A percentile compares a stretch with the other conserved stretches of the same genome.
Conservation (phyloP, 2,113 vertebrate genomes). For the Leptocoma aspasia region DNA sequence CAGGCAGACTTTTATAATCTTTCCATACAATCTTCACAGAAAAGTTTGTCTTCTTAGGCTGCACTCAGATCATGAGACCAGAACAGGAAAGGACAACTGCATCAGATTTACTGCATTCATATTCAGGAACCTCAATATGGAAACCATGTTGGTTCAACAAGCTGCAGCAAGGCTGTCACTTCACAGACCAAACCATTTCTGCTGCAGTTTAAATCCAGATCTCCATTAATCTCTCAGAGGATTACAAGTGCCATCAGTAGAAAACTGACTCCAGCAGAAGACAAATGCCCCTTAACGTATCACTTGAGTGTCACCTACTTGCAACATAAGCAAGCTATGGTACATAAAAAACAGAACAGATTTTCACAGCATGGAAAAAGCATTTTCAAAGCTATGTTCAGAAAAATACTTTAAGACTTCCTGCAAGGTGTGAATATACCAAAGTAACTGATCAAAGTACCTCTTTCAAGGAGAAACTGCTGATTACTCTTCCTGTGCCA, state of each 20-base stretch:
- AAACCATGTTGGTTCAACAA: neutral
- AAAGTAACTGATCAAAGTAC: neutral
- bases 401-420: neutral
- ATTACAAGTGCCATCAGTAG: neutral
- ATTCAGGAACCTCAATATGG: neutral
- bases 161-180: neutral
- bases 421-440: neutral
- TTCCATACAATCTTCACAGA: conserved; percentile 63
- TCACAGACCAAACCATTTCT: neutral
- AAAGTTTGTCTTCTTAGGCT: conserved; percentile 72
- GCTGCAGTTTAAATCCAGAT: neutral
- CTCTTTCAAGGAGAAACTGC: neutral
- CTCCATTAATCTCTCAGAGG: neutral
- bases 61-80: neutral
- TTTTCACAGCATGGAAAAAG: neutral
- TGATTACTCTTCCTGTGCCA: neutral
- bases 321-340: neutral
- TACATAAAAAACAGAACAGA: neutral
- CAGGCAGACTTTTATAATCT: conserved; percentile 38
- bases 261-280: neutral
- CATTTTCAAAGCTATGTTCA: neutral
- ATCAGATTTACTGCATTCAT: neutral
- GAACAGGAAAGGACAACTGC: neutral
- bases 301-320: neutral
- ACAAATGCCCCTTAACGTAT: neutral